Conservation (phyloP, 1,140 invertebrate genomes). For the Muscidifurax raptorellus region DNA sequence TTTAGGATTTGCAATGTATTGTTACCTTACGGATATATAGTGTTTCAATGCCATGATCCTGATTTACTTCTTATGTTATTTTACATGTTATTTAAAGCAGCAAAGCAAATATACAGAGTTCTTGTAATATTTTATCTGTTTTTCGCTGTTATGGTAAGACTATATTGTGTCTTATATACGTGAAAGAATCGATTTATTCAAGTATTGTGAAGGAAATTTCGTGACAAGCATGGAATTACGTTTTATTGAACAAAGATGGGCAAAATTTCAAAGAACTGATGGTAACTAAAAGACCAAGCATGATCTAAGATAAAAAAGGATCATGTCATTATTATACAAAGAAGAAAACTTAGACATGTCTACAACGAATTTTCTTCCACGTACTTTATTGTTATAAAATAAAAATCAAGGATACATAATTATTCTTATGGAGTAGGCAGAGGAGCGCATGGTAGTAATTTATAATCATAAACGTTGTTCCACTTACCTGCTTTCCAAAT, state of each 20-base stretch:
- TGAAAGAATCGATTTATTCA: conserved; percentile 35
- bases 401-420: conserved; percentile 24
- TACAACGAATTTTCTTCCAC: conserved; percentile 50
- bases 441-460: conserved; percentile 42
- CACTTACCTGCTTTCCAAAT: conserved; percentile 51
- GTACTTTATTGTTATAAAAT: conserved; percentile 38
- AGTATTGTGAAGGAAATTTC: conserved; percentile 49
- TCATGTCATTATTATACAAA: conserved; percentile 6
- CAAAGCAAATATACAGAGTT: background rate
- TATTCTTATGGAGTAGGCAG: conserved; percentile 15
- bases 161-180: conserved; percentile 33
- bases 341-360: conserved; percentile 20
- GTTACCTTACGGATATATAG: conserved; percentile 26
- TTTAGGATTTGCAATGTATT: conserved; percentile 39
- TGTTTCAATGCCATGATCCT: conserved; percentile 28
- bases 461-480: conserved; percentile 48
- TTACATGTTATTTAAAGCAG: conserved; percentile 18
- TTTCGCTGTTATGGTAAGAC: conserved; percentile 31
- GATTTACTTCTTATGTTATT: conserved; percentile 21
- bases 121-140: conserved; percentile 30
- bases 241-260: conserved; percentile 7
- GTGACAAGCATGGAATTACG: conserved; percentile 14
- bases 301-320: conserved; percentile 12
- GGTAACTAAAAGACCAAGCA: conserved; percentile 24
- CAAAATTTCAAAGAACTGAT: conserved; percentile 35